Base-by-base conservation (phyloP, 2,113 vertebrate species). In the Turnix velox region DNA sequence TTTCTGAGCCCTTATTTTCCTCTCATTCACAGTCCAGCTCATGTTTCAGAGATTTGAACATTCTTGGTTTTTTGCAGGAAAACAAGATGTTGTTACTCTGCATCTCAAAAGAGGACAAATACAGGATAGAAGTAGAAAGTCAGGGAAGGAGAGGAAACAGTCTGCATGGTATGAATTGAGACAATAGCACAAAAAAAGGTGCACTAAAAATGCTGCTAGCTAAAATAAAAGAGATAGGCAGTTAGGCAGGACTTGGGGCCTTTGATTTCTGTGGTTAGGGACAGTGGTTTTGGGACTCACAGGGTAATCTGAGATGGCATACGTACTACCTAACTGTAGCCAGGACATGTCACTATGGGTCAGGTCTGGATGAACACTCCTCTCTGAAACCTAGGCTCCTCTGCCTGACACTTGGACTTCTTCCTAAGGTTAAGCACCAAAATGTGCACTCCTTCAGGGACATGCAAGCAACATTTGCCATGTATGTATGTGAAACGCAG, bases 41-140 rank as follows among this genome's bases (percentile, higher is more conserved):
- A 76, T 25, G 30, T 82, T 84, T 65, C 42, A 62, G 8, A 79
- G 2, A 76, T 75, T 67, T 79, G 84, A 84, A 61, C 78, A 72
- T 66, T 48, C 66, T 61, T 59, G 35, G 35, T 87, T 67, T 46
- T 43, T 91, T 91, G 27, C 62, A 89, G 81, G 91, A 80, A 93
- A 94, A 68, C 22, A 89, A 80, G 67, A 52, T 68, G 23, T 7
- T 67, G 12, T 31, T 71, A n/a, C 71, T 49, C 27, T 67, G 18
- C 37, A 31, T 68, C 78, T 94, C 63, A 89, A 65, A 88, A 45
- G 43, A 90, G 14, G 30, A 52, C 59, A 84, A 90, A 85, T 27
- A n/a, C 5, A 43, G 55, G 8, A 76, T 84, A 72, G n/a, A 79
- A 79, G 25, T 13, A 92, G 69, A 72, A 91, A 73, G 24, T 18